Evolutionary conservation across 1,140 invertebrate species (phyloP).

Genomic region (Trichomalopsis sarcophagae): DNA sequence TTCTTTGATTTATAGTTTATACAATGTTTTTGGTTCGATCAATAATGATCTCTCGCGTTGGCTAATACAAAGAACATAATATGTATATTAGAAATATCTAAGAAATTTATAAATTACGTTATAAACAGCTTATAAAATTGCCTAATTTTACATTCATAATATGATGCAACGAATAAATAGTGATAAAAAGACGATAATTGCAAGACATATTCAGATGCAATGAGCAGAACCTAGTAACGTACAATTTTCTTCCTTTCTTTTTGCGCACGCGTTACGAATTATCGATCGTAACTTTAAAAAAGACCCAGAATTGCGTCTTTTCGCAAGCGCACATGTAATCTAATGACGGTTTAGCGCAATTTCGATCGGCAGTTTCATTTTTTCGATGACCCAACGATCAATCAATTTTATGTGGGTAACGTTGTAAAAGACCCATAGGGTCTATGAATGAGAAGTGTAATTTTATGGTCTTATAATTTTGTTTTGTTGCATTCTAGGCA

Average conservation of each 20-base stretch:
- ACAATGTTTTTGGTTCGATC: not conserved
- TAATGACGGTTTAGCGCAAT: not conserved
- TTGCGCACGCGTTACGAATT: not conserved
- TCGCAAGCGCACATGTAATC: not conserved
- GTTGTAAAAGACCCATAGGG: not conserved
- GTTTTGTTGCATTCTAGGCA: no score
- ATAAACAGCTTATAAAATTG: not conserved
- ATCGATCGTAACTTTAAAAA: constrained; percentile 3
- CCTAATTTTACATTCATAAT: not conserved
- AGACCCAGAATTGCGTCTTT: not conserved
- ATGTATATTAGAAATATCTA: not conserved
- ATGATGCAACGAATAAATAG: not conserved
- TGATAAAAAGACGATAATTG: not conserved
- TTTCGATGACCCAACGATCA: not conserved
- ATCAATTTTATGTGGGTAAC: not conserved
- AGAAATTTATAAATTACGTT: not conserved
- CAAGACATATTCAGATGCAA: not conserved
- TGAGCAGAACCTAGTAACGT: constrained; percentile 1
- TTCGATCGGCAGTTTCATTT: not conserved
- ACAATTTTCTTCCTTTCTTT: constrained; percentile 16
- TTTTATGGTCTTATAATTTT: not conserved
- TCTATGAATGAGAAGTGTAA: not conserved
- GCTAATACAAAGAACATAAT: not conserved
- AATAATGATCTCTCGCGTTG: not conserved
- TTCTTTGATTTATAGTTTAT: not conserved